A percentile compares a stretch with the other conserved stretches of the same genome.
Evolutionary conservation across 2,888 invertebrate species (phyloP).

Genomic region (Microctonus aethiopoides): DNA sequence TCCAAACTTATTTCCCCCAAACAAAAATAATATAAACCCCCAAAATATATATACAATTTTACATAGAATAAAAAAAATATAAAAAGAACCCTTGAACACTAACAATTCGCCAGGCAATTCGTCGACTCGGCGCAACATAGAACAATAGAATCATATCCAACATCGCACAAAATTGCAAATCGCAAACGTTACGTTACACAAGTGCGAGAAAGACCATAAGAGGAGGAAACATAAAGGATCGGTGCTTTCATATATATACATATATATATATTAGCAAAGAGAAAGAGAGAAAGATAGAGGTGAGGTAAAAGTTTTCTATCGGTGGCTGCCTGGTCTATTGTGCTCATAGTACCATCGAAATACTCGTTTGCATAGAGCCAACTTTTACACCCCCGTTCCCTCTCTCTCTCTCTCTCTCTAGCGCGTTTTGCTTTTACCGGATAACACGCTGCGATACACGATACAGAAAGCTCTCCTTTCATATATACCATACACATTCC

Average conservation of each 20-base stretch:
- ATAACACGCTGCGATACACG: slow-evolving; percentile 28
- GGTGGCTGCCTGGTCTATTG: slow-evolving; percentile 32
- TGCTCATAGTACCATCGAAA: slow-evolving; percentile 35
- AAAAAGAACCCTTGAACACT: not conserved
- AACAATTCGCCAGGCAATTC: not conserved
- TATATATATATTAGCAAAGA: not conserved
- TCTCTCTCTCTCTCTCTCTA: too few species aligned
- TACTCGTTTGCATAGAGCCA: slow-evolving; percentile 38
- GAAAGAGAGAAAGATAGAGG: slow-evolving; percentile 17
- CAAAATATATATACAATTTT: too few species aligned
- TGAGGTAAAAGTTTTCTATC: slow-evolving; percentile 37
- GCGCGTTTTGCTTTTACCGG: slow-evolving; percentile 27
- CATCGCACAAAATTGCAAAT: slow-evolving; percentile 32
- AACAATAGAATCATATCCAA: slow-evolving; percentile 15
- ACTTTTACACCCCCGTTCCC: slow-evolving; percentile 21
- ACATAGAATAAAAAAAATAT: too few species aligned
- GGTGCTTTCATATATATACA: not conserved
- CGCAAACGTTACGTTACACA: slow-evolving; percentile 2
- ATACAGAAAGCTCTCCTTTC: slow-evolving; percentile 15
- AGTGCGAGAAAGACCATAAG: not conserved
- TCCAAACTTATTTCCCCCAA: too few species aligned
- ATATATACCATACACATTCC: not conserved
- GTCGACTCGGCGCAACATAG: not conserved
- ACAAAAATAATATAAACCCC: too few species aligned
- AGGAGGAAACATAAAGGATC: not conserved